Evolutionary conservation across 1,140 invertebrate genomes (phyloP), one percentile per base, ranked within the genome.

Genomic region (Spodoptera litura): DNA sequence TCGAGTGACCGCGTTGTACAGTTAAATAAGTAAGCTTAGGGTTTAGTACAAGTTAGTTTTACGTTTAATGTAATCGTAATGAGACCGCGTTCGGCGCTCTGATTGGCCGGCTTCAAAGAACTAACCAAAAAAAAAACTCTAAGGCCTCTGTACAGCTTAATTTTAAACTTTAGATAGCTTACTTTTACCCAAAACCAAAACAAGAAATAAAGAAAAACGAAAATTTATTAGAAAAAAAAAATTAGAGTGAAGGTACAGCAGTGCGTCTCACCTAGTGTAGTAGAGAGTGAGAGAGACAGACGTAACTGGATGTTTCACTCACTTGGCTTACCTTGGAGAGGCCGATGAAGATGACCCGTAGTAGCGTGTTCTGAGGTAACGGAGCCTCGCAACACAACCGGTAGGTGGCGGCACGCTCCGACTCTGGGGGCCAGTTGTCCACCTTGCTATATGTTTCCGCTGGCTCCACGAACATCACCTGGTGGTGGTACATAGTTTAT

Each of bases 401-500:
- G 84, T 99, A 95, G 79, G 98, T 97, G 27, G 97, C 91, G 12
- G 95, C 95, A 76, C 98, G 95, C 83, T 99, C 98, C 27, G 96
- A 96, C 90, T 99, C 99, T 5, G 98, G 96, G 0, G 98, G 99
- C 98, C 98, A 99, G 90, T 98, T 98, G 92, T 99, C 99, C 79
- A 97, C 96, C 87, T 98, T 98, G 87, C 97, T 98, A 94, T 99
- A 99, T 56, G 97, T 96, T 78, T 99, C 98, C 1, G 96, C 94
- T 78, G 96, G 95, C 90, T 99, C 98, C 85, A 99, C 95, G 66
- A 99, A 96, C 85, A 99, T 95, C 70, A 99, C 95, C 94, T 95
- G 31, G 35, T 9, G n/a, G 3, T n/a, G 0, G 31, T 10, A 49
- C 9, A 3, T 31, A 11, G 13, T 61, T 20, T 3, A 20, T 3